A percentile compares a stretch with the other conserved stretches of the same genome.
Conservation (phyloP, 2,113 vertebrate species). For the Cettia cetti region DNA sequence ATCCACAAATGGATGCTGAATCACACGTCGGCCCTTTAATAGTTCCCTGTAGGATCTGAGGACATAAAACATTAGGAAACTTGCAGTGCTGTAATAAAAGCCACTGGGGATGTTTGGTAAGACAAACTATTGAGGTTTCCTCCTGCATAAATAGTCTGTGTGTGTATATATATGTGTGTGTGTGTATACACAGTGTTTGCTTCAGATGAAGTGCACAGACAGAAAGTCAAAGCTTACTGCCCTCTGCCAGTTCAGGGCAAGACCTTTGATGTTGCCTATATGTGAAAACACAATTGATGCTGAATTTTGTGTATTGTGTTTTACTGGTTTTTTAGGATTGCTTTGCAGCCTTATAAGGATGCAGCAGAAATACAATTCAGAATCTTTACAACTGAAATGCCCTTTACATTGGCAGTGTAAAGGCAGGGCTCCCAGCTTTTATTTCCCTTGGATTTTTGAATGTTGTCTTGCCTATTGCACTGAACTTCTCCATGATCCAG, state of each 20-base stretch:
- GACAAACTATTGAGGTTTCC: background rate
- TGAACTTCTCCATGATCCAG: background rate
- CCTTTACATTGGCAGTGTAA: background rate
- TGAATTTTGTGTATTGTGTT: background rate
- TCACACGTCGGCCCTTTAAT: background rate
- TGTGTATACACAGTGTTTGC: accelerated
- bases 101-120: background rate
- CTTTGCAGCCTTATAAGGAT: background rate
- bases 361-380: background rate
- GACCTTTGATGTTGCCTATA: background rate
- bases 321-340: background rate
- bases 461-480: background rate
- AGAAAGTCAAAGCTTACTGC: background rate
- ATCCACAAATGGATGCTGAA: conserved; percentile 34
- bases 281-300: background rate
- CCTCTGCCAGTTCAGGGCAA: background rate
- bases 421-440: background rate
- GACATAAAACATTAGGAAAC: background rate
- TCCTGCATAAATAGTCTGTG: background rate
- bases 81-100: conserved; percentile 10
- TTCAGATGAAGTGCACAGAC: background rate
- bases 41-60: background rate
- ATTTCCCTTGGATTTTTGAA: background rate
- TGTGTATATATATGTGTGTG: accelerated
- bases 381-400: background rate